Evolutionary conservation across 2,797 vertebrate genomes (phyloP).

Genomic region (Sciaenops ocellatus): DNA sequence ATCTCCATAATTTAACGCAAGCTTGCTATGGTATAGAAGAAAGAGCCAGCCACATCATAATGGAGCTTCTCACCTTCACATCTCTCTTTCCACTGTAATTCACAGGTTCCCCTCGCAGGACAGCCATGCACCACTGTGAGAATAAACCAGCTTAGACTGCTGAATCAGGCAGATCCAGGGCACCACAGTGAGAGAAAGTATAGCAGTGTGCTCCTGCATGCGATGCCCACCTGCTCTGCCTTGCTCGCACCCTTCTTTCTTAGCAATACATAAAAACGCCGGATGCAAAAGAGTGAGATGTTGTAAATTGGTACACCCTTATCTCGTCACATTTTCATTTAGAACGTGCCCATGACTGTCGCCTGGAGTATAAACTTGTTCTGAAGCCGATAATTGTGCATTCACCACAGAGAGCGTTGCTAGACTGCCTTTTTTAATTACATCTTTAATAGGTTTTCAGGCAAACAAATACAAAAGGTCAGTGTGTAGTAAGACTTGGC

Average conservation of each 20-base stretch:
- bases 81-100: conserved; percentile 52
- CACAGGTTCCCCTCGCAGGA: conserved; percentile 45
- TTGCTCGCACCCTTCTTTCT: conserved; percentile 23
- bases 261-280: conserved; percentile 36
- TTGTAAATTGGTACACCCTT: conserved; percentile 21
- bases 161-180: conserved; percentile 72
- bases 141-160: conserved; percentile 64
- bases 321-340: conserved; percentile 55
- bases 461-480: conserved; percentile 75
- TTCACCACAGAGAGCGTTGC: conserved; percentile 65
- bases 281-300: conserved; percentile 49
- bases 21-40: conserved; percentile 6
- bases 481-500: conserved; percentile 27
- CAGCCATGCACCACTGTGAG: conserved; percentile 51
- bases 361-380: conserved; percentile 61
- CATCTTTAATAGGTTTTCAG: conserved; percentile 76
- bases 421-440: conserved; percentile 71
- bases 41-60: conserved; percentile 21
- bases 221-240: conserved; percentile 26
- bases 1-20: conserved; percentile 29
- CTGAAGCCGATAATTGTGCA: conserved; percentile 70
- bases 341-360: conserved; percentile 31
- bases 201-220: conserved; percentile 45
- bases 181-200: conserved; percentile 63
- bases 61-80: conserved; percentile 57